Evolutionary conservation across 2,888 invertebrate species (phyloP), one percentile per base, ranked within the genome.

Genomic region (Mythimna lalbum): DNA sequence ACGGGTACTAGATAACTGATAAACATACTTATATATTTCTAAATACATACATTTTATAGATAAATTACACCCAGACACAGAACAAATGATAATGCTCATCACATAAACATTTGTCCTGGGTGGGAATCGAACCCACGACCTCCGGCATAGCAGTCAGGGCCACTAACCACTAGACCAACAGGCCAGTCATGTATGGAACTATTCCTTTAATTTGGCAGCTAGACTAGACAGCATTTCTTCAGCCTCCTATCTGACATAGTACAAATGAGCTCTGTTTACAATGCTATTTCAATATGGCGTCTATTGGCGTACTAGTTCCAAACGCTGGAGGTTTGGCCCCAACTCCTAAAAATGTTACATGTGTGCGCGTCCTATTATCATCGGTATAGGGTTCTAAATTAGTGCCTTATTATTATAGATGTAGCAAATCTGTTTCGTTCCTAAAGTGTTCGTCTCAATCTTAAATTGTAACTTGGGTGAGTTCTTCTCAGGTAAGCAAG

Each of bases 331-430:
- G 67, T 65, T 68, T 39, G 64, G 69, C 60, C 65, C 69, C 75
- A 67, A 73, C 63, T 70, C 96, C 90, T 96, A 19, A 92, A 85
- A 82, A 80, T 72, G 65, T 80, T 73, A 63, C 55, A 73, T 75
- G 50, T 81, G 77, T 79, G 76, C 55, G 69, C 49, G 78, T 81
- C 64, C 68, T 68, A 52, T 33, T 47, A 56, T 75, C 64, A 57
- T 59, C 19, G 84, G 69, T 43, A 59, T 72, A 83, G 63, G 78
- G 53, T 53, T 56, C 60, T 52, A 52, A 47, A 67, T 63, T 73
- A 53, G 57, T 59, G 52, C 62, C 43, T 31, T 69, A 23, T 67
- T 65, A 39, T 36, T 65, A 39, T 36, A 56, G 39, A 33, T 63
- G 50, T 68, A 63, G 61, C 60, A 57, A 80, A 59, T 62, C 49